Percentiles rank a stretch among this genome's conserved stretches.
These are phyloP conservation scores for Spodoptera picta DNA, from an alignment of 2,888 invertebrate species.

Conservation along the genomic window DNA sequence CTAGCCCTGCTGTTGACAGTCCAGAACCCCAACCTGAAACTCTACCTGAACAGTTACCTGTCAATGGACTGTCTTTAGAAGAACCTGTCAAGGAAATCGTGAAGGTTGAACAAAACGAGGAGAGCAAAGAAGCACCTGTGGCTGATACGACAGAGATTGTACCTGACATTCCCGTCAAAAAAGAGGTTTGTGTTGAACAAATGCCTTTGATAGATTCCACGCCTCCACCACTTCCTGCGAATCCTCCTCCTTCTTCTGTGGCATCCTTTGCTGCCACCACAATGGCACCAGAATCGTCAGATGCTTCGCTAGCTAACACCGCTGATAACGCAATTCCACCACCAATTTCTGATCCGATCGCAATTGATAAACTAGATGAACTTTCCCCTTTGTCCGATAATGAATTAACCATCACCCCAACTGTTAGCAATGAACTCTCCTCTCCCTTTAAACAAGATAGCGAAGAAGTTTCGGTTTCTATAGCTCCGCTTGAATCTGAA, in stretches of 20 bases:
- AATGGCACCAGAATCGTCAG: conserved; percentile 88
- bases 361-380: conserved; percentile 63
- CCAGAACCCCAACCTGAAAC: conserved; percentile 65
- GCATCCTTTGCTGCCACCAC: conserved; percentile 92
- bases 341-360: conserved; percentile 66
- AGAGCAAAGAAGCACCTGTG: conserved; percentile 75
- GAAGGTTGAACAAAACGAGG: conserved; percentile 65
- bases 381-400: conserved; percentile 53
- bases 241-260: conserved; percentile 93
- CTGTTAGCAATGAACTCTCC: conserved; percentile 57
- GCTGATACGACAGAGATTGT: conserved; percentile 75
- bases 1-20: conserved; percentile 63
- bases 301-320: conserved; percentile 82
- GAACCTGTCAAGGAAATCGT: conserved; percentile 71
- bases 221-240: conserved; percentile 92
- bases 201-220: conserved; percentile 90
- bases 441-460: conserved; percentile 58
- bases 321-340: conserved; percentile 74
- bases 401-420: conserved; percentile 48
- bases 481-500: conserved; percentile 27
- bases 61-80: conserved; percentile 81
- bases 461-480: conserved; percentile 43
- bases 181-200: conserved; percentile 88
- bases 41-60: conserved; percentile 78
- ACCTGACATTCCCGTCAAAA: conserved; percentile 82